Conservation (phyloP, 2,797 vertebrate genomes). For the Helarctos malayanus region DNA sequence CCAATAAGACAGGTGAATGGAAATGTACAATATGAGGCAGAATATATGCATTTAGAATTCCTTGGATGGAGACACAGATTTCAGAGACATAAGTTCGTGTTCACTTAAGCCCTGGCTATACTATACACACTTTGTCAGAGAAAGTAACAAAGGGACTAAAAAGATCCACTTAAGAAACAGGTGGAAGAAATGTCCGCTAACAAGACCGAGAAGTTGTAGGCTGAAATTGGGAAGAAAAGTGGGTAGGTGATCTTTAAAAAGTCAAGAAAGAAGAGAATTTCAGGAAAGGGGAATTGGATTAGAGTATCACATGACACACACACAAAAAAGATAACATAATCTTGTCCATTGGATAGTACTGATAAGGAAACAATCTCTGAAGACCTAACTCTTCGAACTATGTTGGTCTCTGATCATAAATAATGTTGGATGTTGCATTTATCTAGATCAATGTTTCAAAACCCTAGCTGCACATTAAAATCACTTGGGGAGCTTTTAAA, state of each 20-base stretch:
- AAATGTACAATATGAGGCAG: neutral
- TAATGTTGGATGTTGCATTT: neutral
- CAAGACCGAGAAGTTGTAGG: neutral
- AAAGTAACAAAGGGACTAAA: neutral
- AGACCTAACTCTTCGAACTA: neutral
- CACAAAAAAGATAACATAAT: neutral
- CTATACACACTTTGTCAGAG: neutral
- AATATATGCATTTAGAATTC: neutral
- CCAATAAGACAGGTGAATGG: neutral
- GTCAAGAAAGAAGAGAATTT: constrained; percentile 39
- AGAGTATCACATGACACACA: neutral
- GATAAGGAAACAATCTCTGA: neutral
- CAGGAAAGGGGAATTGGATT: neutral
- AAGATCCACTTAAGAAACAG: neutral
- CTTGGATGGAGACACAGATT: neutral
- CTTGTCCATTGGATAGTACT: neutral
- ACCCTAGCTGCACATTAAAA: neutral
- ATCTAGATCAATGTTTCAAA: neutral
- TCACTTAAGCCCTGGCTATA: neutral
- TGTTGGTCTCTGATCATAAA: neutral
- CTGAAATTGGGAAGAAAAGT: neutral
- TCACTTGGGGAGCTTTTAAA: neutral
- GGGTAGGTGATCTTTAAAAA: neutral
- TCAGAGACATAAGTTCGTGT: neutral
- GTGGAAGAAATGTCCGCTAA: neutral